These are phyloP conservation scores for Prosopocoilus inquinatus DNA, from an alignment of 2,888 invertebrate species.

Conservation along the genomic window DNA sequence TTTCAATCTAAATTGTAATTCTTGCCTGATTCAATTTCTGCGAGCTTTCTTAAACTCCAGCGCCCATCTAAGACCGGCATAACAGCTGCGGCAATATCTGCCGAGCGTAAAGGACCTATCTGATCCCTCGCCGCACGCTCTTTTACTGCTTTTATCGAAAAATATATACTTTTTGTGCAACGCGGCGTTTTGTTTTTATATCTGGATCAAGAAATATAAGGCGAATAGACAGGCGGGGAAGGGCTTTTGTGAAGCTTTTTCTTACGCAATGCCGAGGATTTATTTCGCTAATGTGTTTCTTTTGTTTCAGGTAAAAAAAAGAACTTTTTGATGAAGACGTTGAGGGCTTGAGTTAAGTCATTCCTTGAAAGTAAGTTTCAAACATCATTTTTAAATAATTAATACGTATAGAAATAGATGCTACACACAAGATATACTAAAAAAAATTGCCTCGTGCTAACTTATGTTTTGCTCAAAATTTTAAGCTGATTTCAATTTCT, in stretches of 20 bases:
- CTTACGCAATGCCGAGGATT: too few relatives aligned
- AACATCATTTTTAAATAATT: constrained; percentile 7
- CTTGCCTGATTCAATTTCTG: constrained; percentile 24
- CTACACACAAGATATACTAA: too few relatives aligned
- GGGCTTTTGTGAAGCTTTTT: too few relatives aligned
- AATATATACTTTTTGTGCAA: neutral
- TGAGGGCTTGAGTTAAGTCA: too few relatives aligned
- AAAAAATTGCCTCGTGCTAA: too few relatives aligned
- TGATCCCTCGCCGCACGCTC: constrained; percentile 15
- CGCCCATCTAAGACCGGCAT: neutral
- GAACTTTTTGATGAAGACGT: too few relatives aligned
- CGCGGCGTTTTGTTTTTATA: constrained; percentile 5
- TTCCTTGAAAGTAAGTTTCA: neutral
- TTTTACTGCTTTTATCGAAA: constrained; percentile 13
- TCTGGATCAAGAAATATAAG: neutral
- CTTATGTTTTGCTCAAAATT: too few relatives aligned
- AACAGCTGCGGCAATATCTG: constrained; percentile 14
- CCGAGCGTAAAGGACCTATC: constrained; percentile 18
- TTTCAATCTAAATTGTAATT: constrained; percentile 19
- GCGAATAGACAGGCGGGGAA: too few relatives aligned
- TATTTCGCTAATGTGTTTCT: constrained; percentile 7
- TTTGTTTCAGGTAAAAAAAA: constrained; percentile 18
- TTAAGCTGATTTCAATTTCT: too few relatives aligned
- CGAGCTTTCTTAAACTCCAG: constrained; percentile 2
- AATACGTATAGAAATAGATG: too few relatives aligned